Evolutionary conservation across 2,888 invertebrate genomes (phyloP), one percentile per base, ranked within the genome.

Genomic region (Leucoma salicis): DNA sequence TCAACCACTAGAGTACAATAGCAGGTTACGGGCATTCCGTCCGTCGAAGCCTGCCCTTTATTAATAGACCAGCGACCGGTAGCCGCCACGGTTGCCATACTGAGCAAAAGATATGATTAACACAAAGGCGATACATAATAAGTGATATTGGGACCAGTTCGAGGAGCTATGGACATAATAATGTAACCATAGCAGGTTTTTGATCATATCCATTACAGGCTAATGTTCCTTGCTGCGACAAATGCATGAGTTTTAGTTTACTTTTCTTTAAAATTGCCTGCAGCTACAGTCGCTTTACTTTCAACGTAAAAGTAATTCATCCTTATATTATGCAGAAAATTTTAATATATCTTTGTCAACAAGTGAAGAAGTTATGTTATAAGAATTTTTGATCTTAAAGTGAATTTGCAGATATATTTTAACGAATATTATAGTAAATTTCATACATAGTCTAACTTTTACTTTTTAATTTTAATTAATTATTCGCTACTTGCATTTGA

Each of bases 101-200:
- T 72, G 69, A 82, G 83, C 84, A 70, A 78, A 80, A 85, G 78
- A 85, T 87, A 88, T 89, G 86, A 89, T 88, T 88, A 88, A 84
- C 84, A 84, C 85, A 83, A 82, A 83, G 74, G 66, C 80, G 82
- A 85, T 86, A 84, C 79, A 83, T 82, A 85, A 85, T 86, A 84
- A 82, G 85, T 78, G 82, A 83, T 86, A 86, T 82, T 80, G 82
- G 79, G 80, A 86, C 85, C 82, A 81, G 84, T 82, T 76, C 69
- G 70, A 74, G 67, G 74, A 72, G 74, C 74, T 79, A 79, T 79
- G 79, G 80, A 70, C 74, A 66, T 79, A 78, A 75, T 76, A n/a
- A 70, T 78, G 76, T 75, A 66, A 78, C 74, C 74, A 60, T 71
- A 77, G 75, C 83, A 74, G 80, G 82, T 82, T 80, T 73, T 62